These are phyloP conservation scores for Sebastes variabilis DNA, from an alignment of 2,797 vertebrate species.

Conservation along the genomic window DNA sequence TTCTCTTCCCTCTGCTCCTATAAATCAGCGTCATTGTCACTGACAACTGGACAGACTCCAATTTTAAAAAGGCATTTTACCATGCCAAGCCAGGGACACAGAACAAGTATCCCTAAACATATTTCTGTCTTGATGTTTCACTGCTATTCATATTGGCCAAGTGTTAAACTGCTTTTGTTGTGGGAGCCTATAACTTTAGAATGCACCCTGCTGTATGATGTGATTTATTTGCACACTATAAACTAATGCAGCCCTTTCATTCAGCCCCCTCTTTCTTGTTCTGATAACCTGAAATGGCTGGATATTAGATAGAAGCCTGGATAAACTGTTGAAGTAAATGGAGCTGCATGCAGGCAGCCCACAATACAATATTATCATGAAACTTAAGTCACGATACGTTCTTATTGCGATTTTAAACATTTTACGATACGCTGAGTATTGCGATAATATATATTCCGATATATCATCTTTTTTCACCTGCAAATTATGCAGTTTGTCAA, in stretches of 20 bases:
- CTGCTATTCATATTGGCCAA: constrained; percentile 49
- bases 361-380: no score
- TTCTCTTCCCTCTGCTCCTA: constrained; percentile 41
- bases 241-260: constrained; percentile 26
- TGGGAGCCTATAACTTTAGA: constrained; percentile 43
- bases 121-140: constrained; percentile 48
- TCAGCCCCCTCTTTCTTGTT: background rate
- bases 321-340: background rate
- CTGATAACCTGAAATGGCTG: constrained; percentile 11
- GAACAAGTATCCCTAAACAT: constrained; percentile 53
- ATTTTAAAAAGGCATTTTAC: constrained; percentile 59
- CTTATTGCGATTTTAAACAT: no score
- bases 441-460: no score
- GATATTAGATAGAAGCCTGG: background rate
- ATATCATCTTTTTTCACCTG: no score
- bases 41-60: constrained; percentile 65
- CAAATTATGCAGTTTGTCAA: no score
- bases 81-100: constrained; percentile 46
- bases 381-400: no score
- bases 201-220: constrained; percentile 7
- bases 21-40: constrained; percentile 69
- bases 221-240: constrained; percentile 48
- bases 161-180: constrained; percentile 60
- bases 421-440: no score
- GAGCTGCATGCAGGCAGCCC: background rate